These are phyloP conservation scores for Megalops cyprinoides DNA, from an alignment of 2,797 vertebrate species.

Conservation along the genomic window DNA sequence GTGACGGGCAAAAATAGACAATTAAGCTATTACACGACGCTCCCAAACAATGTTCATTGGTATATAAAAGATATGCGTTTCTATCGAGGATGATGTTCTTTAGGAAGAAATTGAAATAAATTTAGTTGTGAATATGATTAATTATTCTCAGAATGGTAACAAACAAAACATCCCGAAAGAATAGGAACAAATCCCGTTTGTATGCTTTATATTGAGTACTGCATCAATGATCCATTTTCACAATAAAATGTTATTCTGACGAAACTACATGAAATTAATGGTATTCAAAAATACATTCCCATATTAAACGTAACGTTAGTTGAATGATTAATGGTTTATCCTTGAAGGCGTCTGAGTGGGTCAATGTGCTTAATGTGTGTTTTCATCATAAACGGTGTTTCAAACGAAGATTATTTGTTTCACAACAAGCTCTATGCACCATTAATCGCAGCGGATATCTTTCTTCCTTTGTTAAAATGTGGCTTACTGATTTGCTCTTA, in stretches of 20 bases:
- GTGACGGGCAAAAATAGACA: not conserved
- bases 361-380: constrained; percentile 9
- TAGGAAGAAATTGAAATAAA: not conserved
- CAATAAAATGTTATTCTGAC: not conserved
- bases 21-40: not conserved
- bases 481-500: constrained; percentile 22
- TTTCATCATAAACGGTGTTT: not conserved
- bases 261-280: not conserved
- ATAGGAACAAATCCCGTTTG: not conserved
- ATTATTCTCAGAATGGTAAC: not conserved
- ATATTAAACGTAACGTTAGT: constrained; percentile 12
- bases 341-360: constrained; percentile 20
- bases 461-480: constrained; percentile 22
- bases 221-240: not conserved
- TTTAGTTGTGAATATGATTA: not conserved
- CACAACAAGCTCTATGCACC: constrained; percentile 1
- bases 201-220: not conserved
- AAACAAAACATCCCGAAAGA: not conserved
- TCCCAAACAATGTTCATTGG: not conserved
- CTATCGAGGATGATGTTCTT: not conserved
- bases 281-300: not conserved
- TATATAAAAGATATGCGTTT: not conserved
- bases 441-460: constrained; percentile 4
- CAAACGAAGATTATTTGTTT: constrained; percentile 6
- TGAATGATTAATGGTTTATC: constrained; percentile 20